phyloP scores from a whole-genome alignment of 2,888 invertebrate genomes.

The Marasmarcha lunaedactyla region DNA sequence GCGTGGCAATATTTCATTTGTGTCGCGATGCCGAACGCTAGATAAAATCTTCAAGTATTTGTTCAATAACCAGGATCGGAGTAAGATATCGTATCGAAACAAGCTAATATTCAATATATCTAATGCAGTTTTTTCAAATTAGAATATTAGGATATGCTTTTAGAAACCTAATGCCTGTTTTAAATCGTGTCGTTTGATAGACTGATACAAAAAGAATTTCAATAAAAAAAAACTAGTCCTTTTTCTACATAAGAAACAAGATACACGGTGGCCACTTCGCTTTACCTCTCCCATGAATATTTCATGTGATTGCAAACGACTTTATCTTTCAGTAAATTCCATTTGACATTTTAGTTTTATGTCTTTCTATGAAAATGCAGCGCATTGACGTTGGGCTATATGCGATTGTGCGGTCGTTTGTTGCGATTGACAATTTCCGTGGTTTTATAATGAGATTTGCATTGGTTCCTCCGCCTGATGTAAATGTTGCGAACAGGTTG shows the following conservation, averaged over 20 bases:
- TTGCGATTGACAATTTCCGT: background rate
- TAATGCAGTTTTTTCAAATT: too few species aligned
- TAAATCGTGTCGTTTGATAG: constrained; percentile 5
- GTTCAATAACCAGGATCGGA: constrained; percentile 41
- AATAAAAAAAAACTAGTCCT: too few species aligned
- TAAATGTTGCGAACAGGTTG: background rate
- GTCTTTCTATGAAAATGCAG: constrained; percentile 32
- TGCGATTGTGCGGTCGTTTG: constrained; percentile 1
- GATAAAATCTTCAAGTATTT: constrained; percentile 46
- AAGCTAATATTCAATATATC: constrained; percentile 32
- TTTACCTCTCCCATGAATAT: constrained; percentile 54
- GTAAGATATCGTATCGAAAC: constrained; percentile 36
- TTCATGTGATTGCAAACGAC: constrained; percentile 61
- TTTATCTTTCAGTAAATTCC: constrained; percentile 51
- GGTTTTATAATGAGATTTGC: constrained; percentile 1
- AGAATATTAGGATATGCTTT: too few species aligned
- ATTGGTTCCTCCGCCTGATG: background rate
- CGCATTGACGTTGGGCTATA: constrained; percentile 20
- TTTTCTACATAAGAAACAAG: background rate
- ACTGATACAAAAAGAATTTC: too few species aligned
- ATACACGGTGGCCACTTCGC: constrained; percentile 36
- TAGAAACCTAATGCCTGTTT: too few species aligned
- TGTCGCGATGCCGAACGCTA: constrained; percentile 40
- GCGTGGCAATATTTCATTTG: constrained; percentile 42
- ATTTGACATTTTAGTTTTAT: constrained; percentile 45